Percentiles rank a stretch among this genome's conserved stretches.
These are phyloP conservation scores for Pseudococcus longispinus DNA, from an alignment of 2,888 invertebrate genomes.

Conservation along the genomic window DNA sequence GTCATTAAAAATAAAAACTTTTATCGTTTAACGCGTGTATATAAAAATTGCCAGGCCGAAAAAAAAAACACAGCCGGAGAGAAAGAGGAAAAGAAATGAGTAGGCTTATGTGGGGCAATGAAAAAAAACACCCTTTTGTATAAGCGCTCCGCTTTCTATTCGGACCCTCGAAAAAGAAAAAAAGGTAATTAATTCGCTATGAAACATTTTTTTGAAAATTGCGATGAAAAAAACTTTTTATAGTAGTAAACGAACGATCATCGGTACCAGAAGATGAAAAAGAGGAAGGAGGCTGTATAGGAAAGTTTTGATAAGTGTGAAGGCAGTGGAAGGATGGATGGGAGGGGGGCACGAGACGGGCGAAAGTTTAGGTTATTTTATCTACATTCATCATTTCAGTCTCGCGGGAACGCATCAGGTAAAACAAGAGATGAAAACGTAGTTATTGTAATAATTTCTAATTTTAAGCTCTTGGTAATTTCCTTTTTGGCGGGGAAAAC, in stretches of 20 bases:
- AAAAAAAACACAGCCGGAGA: not conserved
- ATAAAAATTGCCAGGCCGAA: not conserved
- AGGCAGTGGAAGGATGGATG: not conserved
- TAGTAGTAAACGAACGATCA: not conserved
- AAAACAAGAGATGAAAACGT: slow-evolving; percentile 39
- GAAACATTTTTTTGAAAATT: not conserved
- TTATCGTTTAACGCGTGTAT: not conserved
- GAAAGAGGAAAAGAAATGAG: not conserved
- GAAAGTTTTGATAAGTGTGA: not conserved
- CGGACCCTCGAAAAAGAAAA: not conserved
- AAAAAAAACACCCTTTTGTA: not conserved
- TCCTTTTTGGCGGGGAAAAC: slow-evolving; percentile 43
- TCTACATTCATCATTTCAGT: slow-evolving; percentile 25
- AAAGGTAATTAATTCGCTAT: not conserved
- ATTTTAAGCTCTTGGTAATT: slow-evolving; percentile 50
- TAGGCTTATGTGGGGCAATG: not conserved
- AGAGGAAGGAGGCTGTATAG: not conserved
- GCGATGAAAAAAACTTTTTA: not conserved
- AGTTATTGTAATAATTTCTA: slow-evolving; percentile 48
- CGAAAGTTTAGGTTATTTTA: slow-evolving; percentile 30
- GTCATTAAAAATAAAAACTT: slow-evolving; percentile 14
- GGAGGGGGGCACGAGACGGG: not conserved
- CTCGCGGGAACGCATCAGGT: slow-evolving; percentile 33
- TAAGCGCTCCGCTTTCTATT: not conserved
- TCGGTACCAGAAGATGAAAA: not conserved